Percentiles rank a stretch among this genome's conserved stretches.
phyloP scores from a whole-genome alignment of 2,797 vertebrate species.

The Graptemys geographica region DNA sequence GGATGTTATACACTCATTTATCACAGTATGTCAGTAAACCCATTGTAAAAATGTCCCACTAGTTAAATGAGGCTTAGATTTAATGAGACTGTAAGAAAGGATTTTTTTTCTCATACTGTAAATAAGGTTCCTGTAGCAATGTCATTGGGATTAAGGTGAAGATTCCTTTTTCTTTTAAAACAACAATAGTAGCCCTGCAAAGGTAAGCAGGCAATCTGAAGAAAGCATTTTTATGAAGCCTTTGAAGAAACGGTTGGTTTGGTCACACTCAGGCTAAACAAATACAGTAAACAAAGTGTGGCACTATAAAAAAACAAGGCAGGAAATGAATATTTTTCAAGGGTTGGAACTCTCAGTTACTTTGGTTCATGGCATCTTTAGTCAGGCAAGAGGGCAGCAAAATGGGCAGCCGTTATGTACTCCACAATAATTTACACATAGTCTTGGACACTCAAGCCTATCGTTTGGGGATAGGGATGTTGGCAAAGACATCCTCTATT shows the following conservation, averaged over 20 bases:
- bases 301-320: not conserved
- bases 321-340: not conserved
- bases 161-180: conserved; percentile 71
- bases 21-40: conserved; percentile 80
- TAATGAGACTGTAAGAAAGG: conserved; percentile 81
- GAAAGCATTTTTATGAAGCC: not conserved
- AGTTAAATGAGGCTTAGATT: conserved; percentile 85
- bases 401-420: not conserved
- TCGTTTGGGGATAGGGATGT: not conserved
- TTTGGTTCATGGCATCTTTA: not conserved
- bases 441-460: not conserved
- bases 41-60: conserved; percentile 84
- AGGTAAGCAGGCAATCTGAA: conserved; percentile 32
- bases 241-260: conserved; percentile 38
- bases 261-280: not conserved
- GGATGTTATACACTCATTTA: conserved; percentile 80
- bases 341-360: not conserved
- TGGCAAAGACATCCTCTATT: not conserved
- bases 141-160: conserved; percentile 63
- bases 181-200: not conserved
- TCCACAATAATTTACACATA: not conserved
- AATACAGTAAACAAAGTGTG: not conserved
- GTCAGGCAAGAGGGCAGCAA: not conserved
- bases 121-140: conserved; percentile 80
- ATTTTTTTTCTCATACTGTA: conserved; percentile 76